Evolutionary conservation across 2,797 vertebrate species (phyloP), one percentile per base, ranked within the genome.

Genomic region (Atherinosoma microstoma): DNA sequence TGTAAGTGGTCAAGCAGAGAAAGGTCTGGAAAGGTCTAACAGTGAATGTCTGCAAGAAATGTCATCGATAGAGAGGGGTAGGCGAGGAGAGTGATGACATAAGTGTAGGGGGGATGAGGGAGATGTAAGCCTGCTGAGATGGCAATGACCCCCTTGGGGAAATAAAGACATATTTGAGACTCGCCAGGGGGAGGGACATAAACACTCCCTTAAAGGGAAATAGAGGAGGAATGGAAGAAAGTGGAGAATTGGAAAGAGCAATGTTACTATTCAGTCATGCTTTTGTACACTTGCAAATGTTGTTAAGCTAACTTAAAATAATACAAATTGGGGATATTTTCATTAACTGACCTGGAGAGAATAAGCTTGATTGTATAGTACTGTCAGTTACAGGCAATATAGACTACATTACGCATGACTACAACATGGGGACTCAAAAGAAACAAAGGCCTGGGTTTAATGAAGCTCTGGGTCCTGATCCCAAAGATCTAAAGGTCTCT

Each of bases 1-100:
- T 71, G 57, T 79, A 71, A 91, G 79, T 79, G 78, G 76, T 70
- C 75, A 56, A 10, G 56, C 49, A 64, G 65, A 77, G 68, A 79
- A 75, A 83, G 81, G 76, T 81, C 81, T 27, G 18, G 27, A 88
- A 85, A 88, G 89, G 88, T 88, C 82, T 64, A 24, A 42, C 22
- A 35, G 68, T 87, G 86, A 86, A 91, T 83, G 83, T 70, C 81
- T 86, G 75, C 3, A 15, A 84, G 76, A 90, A 86, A 89, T 87
- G 84, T 86, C 83, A 91, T 16, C 58, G 83, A 80, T 35, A 57
- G 63, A 34, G 54, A 27, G 64, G 70, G 4, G 4, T 70, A 64
- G 70, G 64, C 1, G 27, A 53, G 62, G 57, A 65, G 59, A 54
- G 76, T 45, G 67, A 67, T 6, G 6, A 54, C 8, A 65, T 78